Evolutionary conservation across 2,797 vertebrate genomes (phyloP).

Genomic region (Chrysolophus pictus): DNA sequence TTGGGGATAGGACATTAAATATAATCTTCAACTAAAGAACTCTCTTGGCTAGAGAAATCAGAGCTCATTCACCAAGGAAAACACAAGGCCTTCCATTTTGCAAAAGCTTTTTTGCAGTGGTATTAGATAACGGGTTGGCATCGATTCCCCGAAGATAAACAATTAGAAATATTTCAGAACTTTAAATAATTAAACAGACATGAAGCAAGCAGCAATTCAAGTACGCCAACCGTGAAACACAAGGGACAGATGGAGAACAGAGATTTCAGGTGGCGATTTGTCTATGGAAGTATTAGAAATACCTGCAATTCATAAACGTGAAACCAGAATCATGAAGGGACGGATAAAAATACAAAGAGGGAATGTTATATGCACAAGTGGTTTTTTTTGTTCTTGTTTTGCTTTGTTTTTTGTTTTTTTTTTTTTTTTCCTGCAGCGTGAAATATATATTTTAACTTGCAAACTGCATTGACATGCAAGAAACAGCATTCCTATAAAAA

Average conservation of each 20-base stretch:
- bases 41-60: neutral
- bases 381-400: too few relatives aligned
- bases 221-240: slow-evolving; percentile 5
- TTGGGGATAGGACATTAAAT: neutral
- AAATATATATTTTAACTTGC: neutral
- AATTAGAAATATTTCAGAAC: slow-evolving; percentile 21
- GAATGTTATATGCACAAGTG: neutral
- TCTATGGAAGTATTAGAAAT: neutral
- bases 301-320: neutral
- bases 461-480: neutral
- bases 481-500: neutral
- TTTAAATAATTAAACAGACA: slow-evolving; percentile 34
- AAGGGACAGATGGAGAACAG: neutral
- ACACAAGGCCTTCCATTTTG: neutral
- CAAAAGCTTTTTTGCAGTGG: neutral
- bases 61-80: neutral
- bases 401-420: too few relatives aligned
- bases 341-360: neutral
- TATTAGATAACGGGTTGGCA: neutral
- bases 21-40: neutral
- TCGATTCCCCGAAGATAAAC: neutral
- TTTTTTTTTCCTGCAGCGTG: neutral
- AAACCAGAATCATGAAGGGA: neutral
- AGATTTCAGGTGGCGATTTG: neutral
- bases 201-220: slow-evolving; percentile 5